Evolutionary conservation across 2,888 invertebrate species (phyloP).

Genomic region (Acrocera orbiculus): DNA sequence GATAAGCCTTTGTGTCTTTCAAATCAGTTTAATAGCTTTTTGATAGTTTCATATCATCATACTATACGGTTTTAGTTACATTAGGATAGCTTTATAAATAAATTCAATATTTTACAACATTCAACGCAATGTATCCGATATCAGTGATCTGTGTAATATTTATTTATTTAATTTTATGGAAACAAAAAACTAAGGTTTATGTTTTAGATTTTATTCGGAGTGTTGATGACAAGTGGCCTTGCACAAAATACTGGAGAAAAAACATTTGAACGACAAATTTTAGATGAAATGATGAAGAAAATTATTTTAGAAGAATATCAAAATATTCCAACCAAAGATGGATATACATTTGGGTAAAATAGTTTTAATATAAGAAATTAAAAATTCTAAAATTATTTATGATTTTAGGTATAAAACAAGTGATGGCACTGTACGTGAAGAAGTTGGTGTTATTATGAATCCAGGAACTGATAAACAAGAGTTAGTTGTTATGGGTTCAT

Average conservation of each 20-base stretch:
- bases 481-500: constrained; percentile 27
- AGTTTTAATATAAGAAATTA: neutral
- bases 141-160: too few species aligned
- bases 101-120: too few species aligned
- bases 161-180: neutral
- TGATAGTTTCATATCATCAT: too few species aligned
- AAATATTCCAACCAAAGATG: constrained; percentile 21
- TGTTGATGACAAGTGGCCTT: neutral
- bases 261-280: constrained; percentile 12
- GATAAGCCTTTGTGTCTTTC: too few species aligned
- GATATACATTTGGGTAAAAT: constrained; percentile 24
- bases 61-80: too few species aligned
- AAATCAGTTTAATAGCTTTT: too few species aligned
- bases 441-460: constrained; percentile 25
- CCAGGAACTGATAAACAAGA: constrained; percentile 25
- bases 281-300: constrained; percentile 20
- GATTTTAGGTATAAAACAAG: constrained; percentile 18
- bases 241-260: neutral
- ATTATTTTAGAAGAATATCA: constrained; percentile 21
- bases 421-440: constrained; percentile 26
- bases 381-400: neutral
- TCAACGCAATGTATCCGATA: too few species aligned
- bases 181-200: neutral
- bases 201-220: constrained; percentile 3
- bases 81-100: too few species aligned